Percentiles rank a stretch among this genome's conserved stretches.
phyloP scores from a whole-genome alignment of 2,888 invertebrate species.

The Oscheius sp. region DNA sequence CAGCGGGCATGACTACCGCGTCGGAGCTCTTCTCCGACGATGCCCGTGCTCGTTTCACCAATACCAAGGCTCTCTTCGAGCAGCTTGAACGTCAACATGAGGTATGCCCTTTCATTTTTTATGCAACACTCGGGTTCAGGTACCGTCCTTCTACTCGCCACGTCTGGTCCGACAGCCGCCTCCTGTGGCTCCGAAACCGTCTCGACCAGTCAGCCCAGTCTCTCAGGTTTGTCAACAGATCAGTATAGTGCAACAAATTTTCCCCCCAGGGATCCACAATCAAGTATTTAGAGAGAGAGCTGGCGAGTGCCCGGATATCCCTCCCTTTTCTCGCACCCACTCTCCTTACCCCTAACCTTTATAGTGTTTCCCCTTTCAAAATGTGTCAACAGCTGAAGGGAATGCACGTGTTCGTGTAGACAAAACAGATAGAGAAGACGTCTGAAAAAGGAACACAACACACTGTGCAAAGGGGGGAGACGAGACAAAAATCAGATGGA shows the following conservation, averaged over 20 bases:
- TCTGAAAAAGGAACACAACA: too few relatives aligned
- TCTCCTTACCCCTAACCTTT: constrained; percentile 16
- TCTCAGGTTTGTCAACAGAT: constrained; percentile 50
- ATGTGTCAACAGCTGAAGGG: not conserved
- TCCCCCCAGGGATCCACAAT: not conserved
- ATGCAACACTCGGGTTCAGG: constrained; percentile 28
- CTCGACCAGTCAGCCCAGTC: constrained; percentile 58
- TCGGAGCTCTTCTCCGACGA: constrained; percentile 65
- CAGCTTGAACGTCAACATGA: constrained; percentile 63
- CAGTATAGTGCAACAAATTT: not conserved
- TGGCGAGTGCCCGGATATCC: constrained; percentile 34
- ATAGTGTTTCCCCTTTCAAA: constrained; percentile 6
- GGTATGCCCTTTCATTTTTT: not conserved
- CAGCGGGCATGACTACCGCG: constrained; percentile 53
- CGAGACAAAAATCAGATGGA: too few relatives aligned
- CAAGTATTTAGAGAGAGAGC: constrained; percentile 30
- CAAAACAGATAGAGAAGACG: not conserved
- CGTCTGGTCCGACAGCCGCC: constrained; percentile 67
- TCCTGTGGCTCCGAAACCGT: constrained; percentile 42
- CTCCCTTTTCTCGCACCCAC: constrained; percentile 30
- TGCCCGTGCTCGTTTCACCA: constrained; percentile 68
- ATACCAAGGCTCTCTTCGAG: constrained; percentile 71
- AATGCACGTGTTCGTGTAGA: constrained; percentile 1
- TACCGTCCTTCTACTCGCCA: constrained; percentile 71
- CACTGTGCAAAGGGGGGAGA: too few relatives aligned